Conservation (phyloP, 2,113 vertebrate species). For the Nerophis ophidion region DNA sequence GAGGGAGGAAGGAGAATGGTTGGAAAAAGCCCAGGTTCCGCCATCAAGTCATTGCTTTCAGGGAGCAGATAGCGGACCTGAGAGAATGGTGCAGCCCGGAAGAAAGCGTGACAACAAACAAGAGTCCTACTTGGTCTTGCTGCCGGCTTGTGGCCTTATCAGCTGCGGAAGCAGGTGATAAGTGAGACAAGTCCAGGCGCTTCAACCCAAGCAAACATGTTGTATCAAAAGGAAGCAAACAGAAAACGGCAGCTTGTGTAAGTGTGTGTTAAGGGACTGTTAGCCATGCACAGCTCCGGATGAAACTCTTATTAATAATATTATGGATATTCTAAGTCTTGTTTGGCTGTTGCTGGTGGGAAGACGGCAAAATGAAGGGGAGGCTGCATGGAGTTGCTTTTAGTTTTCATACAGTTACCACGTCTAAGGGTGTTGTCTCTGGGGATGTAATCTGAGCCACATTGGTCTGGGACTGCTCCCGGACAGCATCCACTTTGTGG, state of each 20-base stretch:
- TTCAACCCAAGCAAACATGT: slow-evolving; percentile 18
- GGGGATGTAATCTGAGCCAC: slow-evolving; percentile 33
- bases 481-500: slow-evolving; percentile 20
- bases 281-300: slow-evolving; percentile 55
- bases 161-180: slow-evolving; percentile 35
- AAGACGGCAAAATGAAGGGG: slow-evolving; percentile 22
- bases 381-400: slow-evolving; percentile 32
- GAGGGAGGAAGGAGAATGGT: slow-evolving; percentile 30
- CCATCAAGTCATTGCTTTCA: slow-evolving; percentile 48
- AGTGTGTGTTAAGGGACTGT: slow-evolving; percentile 32
- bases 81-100: slow-evolving; percentile 41
- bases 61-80: slow-evolving; percentile 37
- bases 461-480: slow-evolving; percentile 22
- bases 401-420: slow-evolving; percentile 59
- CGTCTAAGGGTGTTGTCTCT: slow-evolving; percentile 43
- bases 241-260: slow-evolving; percentile 17
- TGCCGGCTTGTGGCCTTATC: slow-evolving; percentile 30
- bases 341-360: slow-evolving; percentile 31
- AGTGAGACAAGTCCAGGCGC: slow-evolving; percentile 21
- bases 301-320: slow-evolving; percentile 27
- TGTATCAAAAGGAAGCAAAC: slow-evolving; percentile 37
- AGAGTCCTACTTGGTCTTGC: neutral
- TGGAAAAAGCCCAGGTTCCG: slow-evolving; percentile 40
- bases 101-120: slow-evolving; percentile 21
- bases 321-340: slow-evolving; percentile 5